Evolutionary conservation across 2,888 invertebrate species (phyloP), one percentile per base, ranked within the genome.

Genomic region (Caenorhabditis uteleia): DNA sequence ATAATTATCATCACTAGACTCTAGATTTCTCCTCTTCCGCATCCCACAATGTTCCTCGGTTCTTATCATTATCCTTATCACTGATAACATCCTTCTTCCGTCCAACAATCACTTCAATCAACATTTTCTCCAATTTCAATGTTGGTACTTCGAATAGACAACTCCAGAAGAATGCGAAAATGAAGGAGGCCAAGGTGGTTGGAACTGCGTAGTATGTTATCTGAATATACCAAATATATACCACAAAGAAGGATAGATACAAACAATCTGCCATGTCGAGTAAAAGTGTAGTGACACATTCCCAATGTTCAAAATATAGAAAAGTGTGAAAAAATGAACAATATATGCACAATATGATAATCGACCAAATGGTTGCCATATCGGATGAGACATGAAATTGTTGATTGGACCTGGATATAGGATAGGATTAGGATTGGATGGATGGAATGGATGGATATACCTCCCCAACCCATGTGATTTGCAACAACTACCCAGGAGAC

Each of bases 291-390:
- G 18, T 0, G 54, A 46, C 12, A 36, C 45, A 18, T 57, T 64
- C 23, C 46, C 57, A 5, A 71, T 20, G 36, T 65, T 60, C 27
- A 59, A 20, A 23, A 38, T 61, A 25, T 55, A 51, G 31, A 53
- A 68, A 31, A 70, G 25, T 10, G 64, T 44, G 40, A 70, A 43
- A 54, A 47, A 64, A 48, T 77, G 77, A 12, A 74, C 61, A 31
- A 95, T 88, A 86, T 94, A 95, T 34, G 93, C 91, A 85, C 93
- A 91, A 86, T 93, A 95, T 3, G 94, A 92, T 64, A 95, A 88
- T 50, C 93, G 88, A 79, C 93, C 92, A 47, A 95, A 87, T 0
- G 95, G 94, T 79, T 92, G 88, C 76, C 93, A 88, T 0, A 91
- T 89, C 48, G 89, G 88, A 85, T 91, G 90, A 0, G 91, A 91